phyloP scores from a whole-genome alignment of 2,888 invertebrate species.

The Trichopoda pennipes region DNA sequence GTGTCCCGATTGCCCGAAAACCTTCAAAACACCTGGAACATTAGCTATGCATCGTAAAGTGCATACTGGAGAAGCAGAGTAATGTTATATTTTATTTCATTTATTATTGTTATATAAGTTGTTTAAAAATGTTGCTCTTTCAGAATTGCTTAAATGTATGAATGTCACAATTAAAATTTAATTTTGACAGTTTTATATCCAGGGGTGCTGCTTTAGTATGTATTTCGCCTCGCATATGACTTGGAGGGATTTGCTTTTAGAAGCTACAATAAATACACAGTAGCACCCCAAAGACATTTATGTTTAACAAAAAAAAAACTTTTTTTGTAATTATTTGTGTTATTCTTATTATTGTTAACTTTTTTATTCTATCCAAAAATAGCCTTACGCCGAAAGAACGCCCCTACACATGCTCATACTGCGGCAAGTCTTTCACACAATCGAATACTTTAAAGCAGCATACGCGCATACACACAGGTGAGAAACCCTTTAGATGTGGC shows the following conservation, averaged over 20 bases:
- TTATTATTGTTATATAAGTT: constrained; percentile 37
- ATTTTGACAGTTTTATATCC: background rate
- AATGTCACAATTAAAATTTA: constrained; percentile 27
- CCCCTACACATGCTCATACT: constrained; percentile 80
- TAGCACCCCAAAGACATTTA: too few relatives aligned
- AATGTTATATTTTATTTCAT: constrained; percentile 74
- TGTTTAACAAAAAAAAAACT: background rate
- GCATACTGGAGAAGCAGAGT: constrained; percentile 81
- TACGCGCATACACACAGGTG: constrained; percentile 81
- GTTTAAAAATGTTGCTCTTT: constrained; percentile 36
- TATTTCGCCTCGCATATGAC: too few relatives aligned
- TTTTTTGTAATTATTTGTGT: constrained; percentile 15
- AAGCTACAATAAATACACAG: too few relatives aligned
- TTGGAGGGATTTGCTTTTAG: too few relatives aligned
- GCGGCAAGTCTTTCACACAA: constrained; percentile 81
- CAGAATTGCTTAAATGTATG: constrained; percentile 13
- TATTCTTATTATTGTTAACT: constrained; percentile 63
- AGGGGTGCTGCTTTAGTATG: background rate
- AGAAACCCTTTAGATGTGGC: constrained; percentile 81
- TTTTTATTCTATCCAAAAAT: constrained; percentile 60
- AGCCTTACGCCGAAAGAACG: constrained; percentile 81
- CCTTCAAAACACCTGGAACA: constrained; percentile 80
- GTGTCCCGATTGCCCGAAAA: constrained; percentile 80
- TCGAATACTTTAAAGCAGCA: constrained; percentile 81
- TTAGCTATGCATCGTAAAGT: constrained; percentile 80